Percentiles rank a stretch among this genome's conserved stretches.
phyloP scores from a whole-genome alignment of 30 jellyfish, hydroid and myxozoan genomes.

The Aurelia coerulea region DNA sequence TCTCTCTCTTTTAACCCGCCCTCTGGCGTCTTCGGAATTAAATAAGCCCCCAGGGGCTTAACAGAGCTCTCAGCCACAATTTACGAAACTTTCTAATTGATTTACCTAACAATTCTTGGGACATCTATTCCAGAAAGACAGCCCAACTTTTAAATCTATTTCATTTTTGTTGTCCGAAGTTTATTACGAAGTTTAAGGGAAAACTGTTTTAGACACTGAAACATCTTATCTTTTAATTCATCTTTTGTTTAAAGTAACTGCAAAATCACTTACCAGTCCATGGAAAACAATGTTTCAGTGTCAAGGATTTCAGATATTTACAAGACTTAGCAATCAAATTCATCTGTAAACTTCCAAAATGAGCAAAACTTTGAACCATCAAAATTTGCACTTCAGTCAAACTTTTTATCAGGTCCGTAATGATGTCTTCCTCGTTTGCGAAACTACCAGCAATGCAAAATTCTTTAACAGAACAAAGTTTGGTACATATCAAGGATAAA shows the following conservation, averaged over 20 bases:
- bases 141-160: too few species aligned
- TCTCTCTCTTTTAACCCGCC: too few species aligned
- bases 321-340: background rate
- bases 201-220: too few species aligned
- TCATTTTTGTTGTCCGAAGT: too few species aligned
- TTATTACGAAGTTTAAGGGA: too few species aligned
- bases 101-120: too few species aligned
- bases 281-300: background rate
- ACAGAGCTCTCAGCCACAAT: too few species aligned
- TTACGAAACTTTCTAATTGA: too few species aligned
- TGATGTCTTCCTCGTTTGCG: background rate
- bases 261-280: background rate
- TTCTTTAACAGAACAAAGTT: background rate
- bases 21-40: too few species aligned
- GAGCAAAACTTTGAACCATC: constrained; percentile 3
- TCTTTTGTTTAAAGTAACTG: background rate
- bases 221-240: too few species aligned
- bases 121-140: too few species aligned
- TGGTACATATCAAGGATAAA: constrained; percentile 1
- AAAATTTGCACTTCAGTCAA: background rate
- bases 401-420: background rate
- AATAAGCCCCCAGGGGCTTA: too few species aligned
- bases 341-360: background rate
- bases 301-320: constrained; percentile 13
- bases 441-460: background rate